phyloP scores from a whole-genome alignment of 2,888 invertebrate genomes.

The Drosophila colorata region DNA sequence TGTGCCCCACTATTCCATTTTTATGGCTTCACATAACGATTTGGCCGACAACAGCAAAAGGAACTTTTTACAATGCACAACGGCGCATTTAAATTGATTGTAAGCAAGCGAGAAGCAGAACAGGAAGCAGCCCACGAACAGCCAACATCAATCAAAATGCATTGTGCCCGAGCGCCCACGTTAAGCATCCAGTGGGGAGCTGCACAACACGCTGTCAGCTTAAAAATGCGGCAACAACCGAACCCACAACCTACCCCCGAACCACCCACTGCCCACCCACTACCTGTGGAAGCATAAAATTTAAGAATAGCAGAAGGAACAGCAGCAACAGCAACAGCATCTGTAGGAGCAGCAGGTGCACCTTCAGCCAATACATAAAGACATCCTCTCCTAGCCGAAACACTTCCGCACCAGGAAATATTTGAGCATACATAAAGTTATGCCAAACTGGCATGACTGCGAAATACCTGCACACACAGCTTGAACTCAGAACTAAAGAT shows the following conservation, averaged over 20 bases:
- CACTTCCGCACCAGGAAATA: conserved; percentile 32
- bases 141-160: conserved; percentile 72
- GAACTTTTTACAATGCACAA: conserved; percentile 74
- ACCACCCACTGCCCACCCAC: conserved; percentile 21
- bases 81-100: conserved; percentile 79
- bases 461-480: conserved; percentile 30
- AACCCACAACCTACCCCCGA: conserved; percentile 3
- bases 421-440: conserved; percentile 21
- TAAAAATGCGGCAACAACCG: conserved; percentile 19
- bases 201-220: conserved; percentile 24
- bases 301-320: conserved; percentile 60
- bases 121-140: conserved; percentile 64
- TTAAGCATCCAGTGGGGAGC: conserved; percentile 45
- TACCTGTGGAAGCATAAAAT: conserved; percentile 75
- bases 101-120: conserved; percentile 61
- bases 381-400: conserved; percentile 62
- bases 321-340: conserved; percentile 7
- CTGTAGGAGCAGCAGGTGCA: conserved; percentile 5
- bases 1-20: conserved; percentile 70
- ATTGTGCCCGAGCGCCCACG: conserved; percentile 54
- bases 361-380: conserved; percentile 68
- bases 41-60: conserved; percentile 57
- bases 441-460: conserved; percentile 19
- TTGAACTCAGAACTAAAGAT: conserved; percentile 25
- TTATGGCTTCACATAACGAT: conserved; percentile 70